These are phyloP conservation scores for Lydus trimaculatus DNA, from an alignment of 2,888 invertebrate species.

Conservation along the genomic window DNA sequence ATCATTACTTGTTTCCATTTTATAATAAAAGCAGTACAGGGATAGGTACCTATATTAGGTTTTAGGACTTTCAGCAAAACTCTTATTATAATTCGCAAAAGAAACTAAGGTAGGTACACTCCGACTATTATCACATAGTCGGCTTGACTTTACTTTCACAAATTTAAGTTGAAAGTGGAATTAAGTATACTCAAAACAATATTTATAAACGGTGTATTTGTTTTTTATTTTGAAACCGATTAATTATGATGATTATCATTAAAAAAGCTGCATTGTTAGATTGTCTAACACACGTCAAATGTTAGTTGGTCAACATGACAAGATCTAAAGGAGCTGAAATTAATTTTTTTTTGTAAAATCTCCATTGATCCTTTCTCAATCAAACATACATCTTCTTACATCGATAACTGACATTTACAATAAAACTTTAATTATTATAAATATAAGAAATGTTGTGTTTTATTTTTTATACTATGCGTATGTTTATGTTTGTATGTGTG, in stretches of 20 bases:
- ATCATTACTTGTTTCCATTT: neutral
- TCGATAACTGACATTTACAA: neutral
- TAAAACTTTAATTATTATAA: neutral
- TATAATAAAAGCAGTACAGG: neutral
- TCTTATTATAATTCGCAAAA: too few relatives aligned
- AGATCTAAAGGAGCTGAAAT: neutral
- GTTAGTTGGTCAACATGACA: neutral
- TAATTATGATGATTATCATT: constrained; percentile 1
- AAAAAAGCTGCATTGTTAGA: too few relatives aligned
- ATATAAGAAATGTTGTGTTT: neutral
- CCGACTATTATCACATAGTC: too few relatives aligned
- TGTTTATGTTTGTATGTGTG: neutral
- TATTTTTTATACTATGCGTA: neutral
- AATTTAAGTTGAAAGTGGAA: too few relatives aligned
- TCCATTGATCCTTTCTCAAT: neutral
- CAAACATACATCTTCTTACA: neutral
- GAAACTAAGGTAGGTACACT: too few relatives aligned
- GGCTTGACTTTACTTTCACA: too few relatives aligned
- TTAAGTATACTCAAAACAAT: too few relatives aligned
- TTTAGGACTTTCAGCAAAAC: too few relatives aligned
- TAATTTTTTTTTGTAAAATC: neutral
- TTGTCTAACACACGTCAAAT: neutral
- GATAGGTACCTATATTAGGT: too few relatives aligned
- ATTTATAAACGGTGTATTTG: too few relatives aligned
- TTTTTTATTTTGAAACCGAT: too few relatives aligned